phyloP scores from a whole-genome alignment of 2,113 vertebrate species.

The Willisornis vidua region DNA sequence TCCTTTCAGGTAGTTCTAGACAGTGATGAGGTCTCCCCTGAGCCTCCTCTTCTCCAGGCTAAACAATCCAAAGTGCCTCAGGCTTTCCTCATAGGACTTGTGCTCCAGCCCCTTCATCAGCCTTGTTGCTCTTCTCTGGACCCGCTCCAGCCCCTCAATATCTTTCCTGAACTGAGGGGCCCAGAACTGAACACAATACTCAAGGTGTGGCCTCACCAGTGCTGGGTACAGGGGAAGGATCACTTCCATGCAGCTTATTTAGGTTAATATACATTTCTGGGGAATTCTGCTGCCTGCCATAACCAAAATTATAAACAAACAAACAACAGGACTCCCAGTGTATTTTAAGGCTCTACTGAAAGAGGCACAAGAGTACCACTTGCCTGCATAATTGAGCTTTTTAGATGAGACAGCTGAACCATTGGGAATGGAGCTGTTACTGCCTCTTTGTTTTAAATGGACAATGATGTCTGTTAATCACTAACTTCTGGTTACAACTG shows the following conservation, averaged over 20 bases:
- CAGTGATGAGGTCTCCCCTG: too few relatives aligned
- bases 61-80: too few relatives aligned
- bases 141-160: too few relatives aligned
- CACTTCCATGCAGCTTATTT: background rate
- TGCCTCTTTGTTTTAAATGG: background rate
- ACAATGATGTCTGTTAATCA: background rate
- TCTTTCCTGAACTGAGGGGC: too few relatives aligned
- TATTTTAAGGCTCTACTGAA: background rate
- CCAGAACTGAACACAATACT: too few relatives aligned
- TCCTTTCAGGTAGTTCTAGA: too few relatives aligned
- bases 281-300: background rate
- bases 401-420: background rate
- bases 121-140: too few relatives aligned
- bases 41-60: too few relatives aligned
- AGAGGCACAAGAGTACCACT: background rate
- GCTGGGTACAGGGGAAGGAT: too few relatives aligned
- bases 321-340: fast-evolving
- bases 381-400: background rate
- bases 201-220: too few relatives aligned
- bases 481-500: background rate
- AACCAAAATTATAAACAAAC: background rate
- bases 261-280: background rate
- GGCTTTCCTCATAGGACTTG: too few relatives aligned
- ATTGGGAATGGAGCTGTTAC: background rate
- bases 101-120: too few relatives aligned